phyloP scores from a whole-genome alignment of 2,888 invertebrate genomes.

The Azorinus chamasolen region DNA sequence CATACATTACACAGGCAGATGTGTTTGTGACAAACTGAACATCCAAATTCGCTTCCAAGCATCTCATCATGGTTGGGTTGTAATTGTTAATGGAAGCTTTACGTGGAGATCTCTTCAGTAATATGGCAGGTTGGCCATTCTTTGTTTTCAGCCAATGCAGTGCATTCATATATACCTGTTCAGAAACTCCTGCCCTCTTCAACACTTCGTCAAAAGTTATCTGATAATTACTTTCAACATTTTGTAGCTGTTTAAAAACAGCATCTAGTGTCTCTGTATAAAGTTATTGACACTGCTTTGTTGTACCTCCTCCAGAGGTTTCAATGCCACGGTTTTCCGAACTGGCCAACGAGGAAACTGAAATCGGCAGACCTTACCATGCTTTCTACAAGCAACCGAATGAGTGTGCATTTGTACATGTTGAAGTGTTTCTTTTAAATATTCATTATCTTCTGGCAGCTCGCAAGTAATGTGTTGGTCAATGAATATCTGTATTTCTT shows the following conservation, averaged over 20 bases:
- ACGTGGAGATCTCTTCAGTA: constrained; percentile 25
- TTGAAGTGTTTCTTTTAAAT: constrained; percentile 24
- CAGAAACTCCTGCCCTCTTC: constrained; percentile 21
- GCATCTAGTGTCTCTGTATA: constrained; percentile 20
- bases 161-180: constrained; percentile 25
- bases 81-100: constrained; percentile 35
- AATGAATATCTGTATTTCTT: constrained; percentile 47
- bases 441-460: constrained; percentile 39
- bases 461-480: constrained; percentile 48
- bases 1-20: constrained; percentile 58
- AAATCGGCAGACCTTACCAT: constrained; percentile 46
- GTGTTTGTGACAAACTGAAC: constrained; percentile 61
- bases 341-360: constrained; percentile 44
- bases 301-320: constrained; percentile 18
- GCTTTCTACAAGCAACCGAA: constrained; percentile 51
- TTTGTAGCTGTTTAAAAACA: constrained; percentile 24
- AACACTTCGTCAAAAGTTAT: constrained; percentile 21
- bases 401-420: constrained; percentile 55
- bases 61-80: constrained; percentile 34
- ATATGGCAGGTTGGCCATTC: constrained; percentile 46
- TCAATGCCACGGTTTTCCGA: constrained; percentile 31
- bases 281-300: constrained; percentile 9
- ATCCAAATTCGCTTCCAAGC: constrained; percentile 58
- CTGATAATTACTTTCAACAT: constrained; percentile 5
- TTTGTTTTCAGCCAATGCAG: constrained; percentile 47